phyloP scores from a whole-genome alignment of 1,140 invertebrate species.

The Trinorchestia longiramus region DNA sequence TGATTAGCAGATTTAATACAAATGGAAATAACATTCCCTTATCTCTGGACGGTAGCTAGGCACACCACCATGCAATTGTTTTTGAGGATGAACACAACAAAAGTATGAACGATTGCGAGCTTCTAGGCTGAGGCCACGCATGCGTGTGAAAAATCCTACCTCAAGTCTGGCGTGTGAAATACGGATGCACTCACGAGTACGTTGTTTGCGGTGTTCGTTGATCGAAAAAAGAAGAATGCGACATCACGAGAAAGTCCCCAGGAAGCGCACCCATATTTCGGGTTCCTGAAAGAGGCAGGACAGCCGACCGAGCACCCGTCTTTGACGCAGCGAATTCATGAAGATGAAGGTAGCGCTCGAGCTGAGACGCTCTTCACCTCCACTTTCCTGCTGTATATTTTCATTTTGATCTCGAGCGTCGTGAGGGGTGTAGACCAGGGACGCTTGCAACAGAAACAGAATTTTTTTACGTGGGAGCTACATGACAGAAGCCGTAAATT shows the following conservation, averaged over 20 bases:
- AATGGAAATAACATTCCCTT: no score
- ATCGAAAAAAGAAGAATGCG: not conserved
- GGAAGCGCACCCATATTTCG: not conserved
- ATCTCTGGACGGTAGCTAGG: no score
- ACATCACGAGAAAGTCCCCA: not conserved
- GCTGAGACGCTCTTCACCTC: not conserved
- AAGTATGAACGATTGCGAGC: no score
- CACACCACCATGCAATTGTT: no score
- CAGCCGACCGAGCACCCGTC: not conserved
- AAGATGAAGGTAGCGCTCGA: not conserved
- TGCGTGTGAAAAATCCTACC: no score
- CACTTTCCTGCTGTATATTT: not conserved
- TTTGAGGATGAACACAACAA: no score
- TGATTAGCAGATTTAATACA: no score
- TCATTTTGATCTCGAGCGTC: not conserved
- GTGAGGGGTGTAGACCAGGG: not conserved
- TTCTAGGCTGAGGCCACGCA: no score
- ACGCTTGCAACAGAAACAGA: not conserved
- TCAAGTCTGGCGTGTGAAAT: no score
- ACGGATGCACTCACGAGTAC: not conserved
- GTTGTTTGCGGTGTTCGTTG: not conserved
- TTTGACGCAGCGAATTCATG: not conserved
- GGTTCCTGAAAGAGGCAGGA: not conserved
- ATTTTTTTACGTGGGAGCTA: not conserved
- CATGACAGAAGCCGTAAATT: not conserved